phyloP scores from a whole-genome alignment of 2,888 invertebrate species.

The Phania funesta region DNA sequence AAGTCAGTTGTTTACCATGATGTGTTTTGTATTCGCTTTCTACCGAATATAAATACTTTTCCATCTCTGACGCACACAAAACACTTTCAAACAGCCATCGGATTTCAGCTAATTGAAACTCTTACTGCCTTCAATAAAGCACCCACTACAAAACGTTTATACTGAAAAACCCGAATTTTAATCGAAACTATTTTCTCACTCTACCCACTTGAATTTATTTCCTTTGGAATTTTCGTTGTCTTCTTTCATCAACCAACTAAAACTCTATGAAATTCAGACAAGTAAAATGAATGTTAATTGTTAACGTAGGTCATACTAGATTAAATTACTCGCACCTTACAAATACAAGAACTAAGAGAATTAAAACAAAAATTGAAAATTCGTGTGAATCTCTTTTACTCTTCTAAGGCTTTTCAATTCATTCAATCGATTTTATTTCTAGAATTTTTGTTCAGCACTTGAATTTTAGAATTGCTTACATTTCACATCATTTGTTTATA shows the following conservation, averaged over 20 bases:
- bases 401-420: background rate
- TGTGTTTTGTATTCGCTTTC: too few relatives aligned
- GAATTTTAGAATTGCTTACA: background rate
- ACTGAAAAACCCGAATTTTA: background rate
- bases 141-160: background rate
- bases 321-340: slow-evolving; percentile 45
- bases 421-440: slow-evolving; percentile 2
- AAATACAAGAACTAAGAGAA: slow-evolving; percentile 1
- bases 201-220: slow-evolving; percentile 22
- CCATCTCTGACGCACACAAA: too few relatives aligned
- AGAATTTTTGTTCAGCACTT: background rate
- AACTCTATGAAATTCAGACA: slow-evolving; percentile 28
- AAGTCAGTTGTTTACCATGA: too few relatives aligned
- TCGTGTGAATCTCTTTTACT: background rate
- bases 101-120: background rate
- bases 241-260: background rate
- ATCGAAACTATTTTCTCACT: slow-evolving; percentile 36
- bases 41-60: too few relatives aligned
- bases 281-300: slow-evolving; percentile 6
- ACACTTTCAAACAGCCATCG: background rate
- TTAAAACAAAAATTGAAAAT: too few relatives aligned
- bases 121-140: background rate
- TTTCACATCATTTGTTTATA: slow-evolving; percentile 4
- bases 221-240: background rate
- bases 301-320: slow-evolving; percentile 31